These are phyloP conservation scores for Harpalus rubripes DNA, from an alignment of 2,888 invertebrate genomes.

Conservation along the genomic window DNA sequence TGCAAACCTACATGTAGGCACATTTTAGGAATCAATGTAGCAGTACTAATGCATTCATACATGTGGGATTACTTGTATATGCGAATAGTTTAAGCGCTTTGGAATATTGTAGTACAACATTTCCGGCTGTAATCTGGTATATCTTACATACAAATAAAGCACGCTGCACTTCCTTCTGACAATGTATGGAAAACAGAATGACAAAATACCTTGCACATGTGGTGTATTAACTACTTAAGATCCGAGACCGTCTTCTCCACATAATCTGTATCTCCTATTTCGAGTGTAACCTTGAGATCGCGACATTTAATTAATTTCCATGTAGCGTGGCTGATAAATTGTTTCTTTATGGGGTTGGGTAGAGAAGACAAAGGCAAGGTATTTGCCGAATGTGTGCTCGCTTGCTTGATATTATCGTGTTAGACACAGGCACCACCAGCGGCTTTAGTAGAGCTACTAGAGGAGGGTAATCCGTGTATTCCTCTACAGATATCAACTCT, in stretches of 20 bases:
- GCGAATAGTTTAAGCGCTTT: neutral
- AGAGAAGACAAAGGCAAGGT: constrained; percentile 56
- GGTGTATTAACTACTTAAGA: constrained; percentile 27
- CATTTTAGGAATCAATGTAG: neutral
- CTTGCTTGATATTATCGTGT: constrained; percentile 58
- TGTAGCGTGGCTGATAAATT: constrained; percentile 65
- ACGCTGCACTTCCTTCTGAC: neutral
- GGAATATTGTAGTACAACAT: constrained; percentile 7
- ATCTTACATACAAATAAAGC: constrained; percentile 5
- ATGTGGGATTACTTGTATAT: neutral
- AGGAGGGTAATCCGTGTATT: constrained; percentile 60
- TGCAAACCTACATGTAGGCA: too few relatives aligned
- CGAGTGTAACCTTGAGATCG: constrained; percentile 56
- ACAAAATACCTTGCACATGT: constrained; percentile 23
- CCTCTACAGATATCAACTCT: constrained; percentile 66
- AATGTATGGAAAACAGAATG: constrained; percentile 9
- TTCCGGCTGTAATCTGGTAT: constrained; percentile 1
- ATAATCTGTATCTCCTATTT: constrained; percentile 34
- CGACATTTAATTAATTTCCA: constrained; percentile 65
- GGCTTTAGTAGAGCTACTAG: constrained; percentile 58
- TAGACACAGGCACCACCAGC: constrained; percentile 53
- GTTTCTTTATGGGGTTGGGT: constrained; percentile 59
- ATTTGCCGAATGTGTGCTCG: constrained; percentile 52
- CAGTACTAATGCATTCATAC: neutral
- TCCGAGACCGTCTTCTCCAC: neutral